Base-by-base conservation (phyloP, 2,113 vertebrate species). In the Heptranchias perlo region DNA sequence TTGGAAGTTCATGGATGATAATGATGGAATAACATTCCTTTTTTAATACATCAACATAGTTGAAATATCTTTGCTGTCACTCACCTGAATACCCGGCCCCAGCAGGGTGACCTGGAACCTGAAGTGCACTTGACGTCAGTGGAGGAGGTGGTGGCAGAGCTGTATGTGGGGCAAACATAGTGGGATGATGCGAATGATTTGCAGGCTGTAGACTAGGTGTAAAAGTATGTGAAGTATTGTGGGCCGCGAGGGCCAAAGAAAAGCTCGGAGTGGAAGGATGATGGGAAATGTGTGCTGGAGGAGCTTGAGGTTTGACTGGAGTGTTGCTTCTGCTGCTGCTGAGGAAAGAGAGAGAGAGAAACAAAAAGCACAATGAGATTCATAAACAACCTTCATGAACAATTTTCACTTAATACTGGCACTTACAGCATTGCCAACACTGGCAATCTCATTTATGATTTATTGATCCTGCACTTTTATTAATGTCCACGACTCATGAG, bases 151-250 rank as follows among this genome's bases (percentile, higher is more conserved):
- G 99, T 97, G 99, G 99, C 98, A 99, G 97, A 96, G 99, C 99
- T 95, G 99, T 98, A 97, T 99, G 99, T 98, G 99, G 98, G 98
- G 99, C 99, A 97, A 99, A 99, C 99, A 99, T 99, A 99, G 99
- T 99, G 98, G 99, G 98, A 98, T 99, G 99, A 97, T 99, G 99
- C 78, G 99, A 97, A 97, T 99, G 99, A 0, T 98, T 97, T 0
- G 97, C 98, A 98, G 98, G 98, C 97, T 98, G 99, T 97, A 98
- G 98, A 98, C 98, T 96, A 97, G 98, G 98, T 0, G 99, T 98
- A 98, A 99, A 99, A 98, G 98, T 97, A 97, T 99, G 98, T 97
- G 99, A 98, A 39, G 98, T 97, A 96, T 97, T 98, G 97, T 98
- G 99, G 97, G 97, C 98, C 84, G 98, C 97, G 96, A 99, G 97